phyloP scores from a whole-genome alignment of 1,140 invertebrate species.

The Drosophila erecta region DNA sequence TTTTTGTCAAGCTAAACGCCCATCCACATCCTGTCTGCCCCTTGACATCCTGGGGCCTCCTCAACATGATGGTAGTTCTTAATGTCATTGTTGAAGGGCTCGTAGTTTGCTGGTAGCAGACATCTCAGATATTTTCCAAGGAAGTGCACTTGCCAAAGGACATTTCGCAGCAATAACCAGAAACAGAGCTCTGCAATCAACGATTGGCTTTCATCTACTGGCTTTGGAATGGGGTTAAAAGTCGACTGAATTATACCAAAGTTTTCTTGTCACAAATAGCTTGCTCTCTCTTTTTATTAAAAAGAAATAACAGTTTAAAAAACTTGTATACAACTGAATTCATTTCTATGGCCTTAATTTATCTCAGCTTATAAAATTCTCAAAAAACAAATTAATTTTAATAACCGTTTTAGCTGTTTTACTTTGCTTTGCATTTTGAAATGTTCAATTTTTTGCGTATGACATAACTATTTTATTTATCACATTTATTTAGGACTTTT shows the following conservation, averaged over 20 bases:
- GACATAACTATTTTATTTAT: background rate
- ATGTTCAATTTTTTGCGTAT: background rate
- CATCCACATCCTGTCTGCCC: slow-evolving; percentile 16
- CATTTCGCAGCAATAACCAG: slow-evolving; percentile 55
- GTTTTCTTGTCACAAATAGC: background rate
- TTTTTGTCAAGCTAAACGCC: slow-evolving; percentile 27
- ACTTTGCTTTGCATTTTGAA: background rate
- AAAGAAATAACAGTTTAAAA: background rate
- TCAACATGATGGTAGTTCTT: slow-evolving; percentile 41
- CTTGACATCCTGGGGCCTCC: slow-evolving; percentile 19
- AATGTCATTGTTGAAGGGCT: slow-evolving; percentile 60
- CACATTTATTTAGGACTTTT: background rate
- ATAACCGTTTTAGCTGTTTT: background rate
- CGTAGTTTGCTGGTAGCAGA: slow-evolving; percentile 13
- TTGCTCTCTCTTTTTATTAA: background rate
- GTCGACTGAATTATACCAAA: background rate
- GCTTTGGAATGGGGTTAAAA: slow-evolving; percentile 1
- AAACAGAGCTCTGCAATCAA: slow-evolving; percentile 33
- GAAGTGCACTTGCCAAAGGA: slow-evolving; percentile 49
- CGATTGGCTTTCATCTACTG: slow-evolving; percentile 3
- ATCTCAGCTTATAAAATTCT: background rate
- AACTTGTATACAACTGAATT: background rate
- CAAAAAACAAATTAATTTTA: background rate
- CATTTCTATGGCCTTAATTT: background rate
- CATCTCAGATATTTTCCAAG: slow-evolving; percentile 17